Base-by-base conservation (phyloP, 2,888 invertebrate species). In the Mythimna impura region DNA sequence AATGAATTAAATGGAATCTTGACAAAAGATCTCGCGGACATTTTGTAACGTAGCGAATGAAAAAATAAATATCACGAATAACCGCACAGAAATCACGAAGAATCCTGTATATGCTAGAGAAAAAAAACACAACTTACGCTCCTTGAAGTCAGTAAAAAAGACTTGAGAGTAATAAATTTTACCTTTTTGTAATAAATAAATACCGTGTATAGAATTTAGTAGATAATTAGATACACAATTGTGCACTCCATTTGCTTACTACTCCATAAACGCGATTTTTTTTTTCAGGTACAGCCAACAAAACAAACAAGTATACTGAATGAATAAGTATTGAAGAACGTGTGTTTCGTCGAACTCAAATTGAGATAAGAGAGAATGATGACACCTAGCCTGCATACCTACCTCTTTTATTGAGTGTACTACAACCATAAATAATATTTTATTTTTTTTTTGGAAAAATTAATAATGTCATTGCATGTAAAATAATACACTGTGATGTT, bases 381-480 rank as follows among this genome's bases (percentile, higher is more conserved):
- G 47, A 57, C 17, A 30, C 3, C 30, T 20, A 20, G 4, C 36
- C n/a, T 60, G 22, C 36, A 60, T 36, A 60, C 36, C 14, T 22
- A 40, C 3, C 22, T 60, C 6, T 60, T 60, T 60, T 22, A n/a
- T 22, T 12, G 22, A 22, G 14, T 36, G 60, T 60, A 60, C 60
- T 40, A 12, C 10, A 36, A 55, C 10, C 12, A 65, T 47, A 47
- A 47, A 47, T 17, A 75, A 64, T 50, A 14, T 22, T 36, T 7
- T n/a, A 12, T 43, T 9, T 17, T 6, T 12, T n/a, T 14, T 9
- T 50, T 40, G 22, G 30, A 22, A 30, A 57, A 58, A 60, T 76
- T 75, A 73, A 61, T 77, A 68, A 67, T 36, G 20, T 36, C n/a
- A 17, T 10, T 54, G 40, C 68, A 10, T 54, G 6, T 54, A 50